A percentile compares a stretch with the other conserved stretches of the same genome.
Conservation (phyloP, 2,888 invertebrate genomes). For the Priocnemis perturbator region DNA sequence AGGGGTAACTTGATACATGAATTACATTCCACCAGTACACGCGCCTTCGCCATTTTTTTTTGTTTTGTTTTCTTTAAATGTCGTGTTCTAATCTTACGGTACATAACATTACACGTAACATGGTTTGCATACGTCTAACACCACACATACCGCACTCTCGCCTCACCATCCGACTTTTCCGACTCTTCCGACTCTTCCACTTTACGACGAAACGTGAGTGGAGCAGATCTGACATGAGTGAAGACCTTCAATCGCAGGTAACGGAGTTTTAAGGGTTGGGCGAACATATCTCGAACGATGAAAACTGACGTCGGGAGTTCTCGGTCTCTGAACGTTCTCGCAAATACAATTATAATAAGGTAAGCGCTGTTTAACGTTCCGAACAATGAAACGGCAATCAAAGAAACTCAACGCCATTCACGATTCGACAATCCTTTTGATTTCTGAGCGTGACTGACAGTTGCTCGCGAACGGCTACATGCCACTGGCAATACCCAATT, state of each 20-base stretch:
- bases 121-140: constrained; percentile 72
- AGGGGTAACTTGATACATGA: constrained; percentile 72
- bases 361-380: no score
- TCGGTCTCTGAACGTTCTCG: no score
- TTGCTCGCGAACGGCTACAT: no score
- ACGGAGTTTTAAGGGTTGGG: constrained; percentile 31
- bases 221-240: constrained; percentile 47
- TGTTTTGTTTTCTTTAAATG: constrained; percentile 27
- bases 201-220: constrained; percentile 66
- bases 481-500: no score
- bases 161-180: constrained; percentile 42
- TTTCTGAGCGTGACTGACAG: no score
- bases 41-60: constrained; percentile 58
- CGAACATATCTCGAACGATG: constrained; percentile 5
- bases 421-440: no score
- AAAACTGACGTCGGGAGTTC: constrained; percentile 2
- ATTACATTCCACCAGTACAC: constrained; percentile 69
- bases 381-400: no score
- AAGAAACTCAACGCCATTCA: no score
- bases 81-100: constrained; percentile 66
- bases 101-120: constrained; percentile 72
- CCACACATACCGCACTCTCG: constrained; percentile 70
- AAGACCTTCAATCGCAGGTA: constrained; percentile 45
- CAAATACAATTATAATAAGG: no score
- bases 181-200: constrained; percentile 42